Evolutionary conservation across 2,797 vertebrate species (phyloP).

Genomic region (Rhinella marina): DNA sequence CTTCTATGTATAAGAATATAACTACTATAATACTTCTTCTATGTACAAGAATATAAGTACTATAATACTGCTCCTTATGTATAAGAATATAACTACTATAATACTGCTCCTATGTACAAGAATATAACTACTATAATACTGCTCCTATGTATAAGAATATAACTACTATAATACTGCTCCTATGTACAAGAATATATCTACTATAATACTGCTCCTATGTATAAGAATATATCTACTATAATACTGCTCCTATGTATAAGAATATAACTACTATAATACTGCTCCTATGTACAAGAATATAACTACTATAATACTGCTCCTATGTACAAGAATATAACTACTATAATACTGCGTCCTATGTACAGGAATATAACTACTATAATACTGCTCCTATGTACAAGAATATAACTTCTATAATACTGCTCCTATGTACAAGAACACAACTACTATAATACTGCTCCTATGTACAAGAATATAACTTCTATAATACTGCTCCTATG

Average conservation of each 20-base stretch:
- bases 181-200: slow-evolving; percentile 14
- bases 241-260: neutral
- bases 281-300: neutral
- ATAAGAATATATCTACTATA: slow-evolving; percentile 5
- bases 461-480: slow-evolving; percentile 10
- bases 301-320: neutral
- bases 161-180: slow-evolving; percentile 16
- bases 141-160: neutral
- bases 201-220: slow-evolving; percentile 6
- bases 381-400: slow-evolving; percentile 7
- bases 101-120: slow-evolving; percentile 6
- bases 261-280: too few species aligned
- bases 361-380: neutral
- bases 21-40: neutral
- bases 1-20: neutral
- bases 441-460: neutral
- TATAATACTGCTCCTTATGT: neutral
- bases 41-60: too few species aligned
- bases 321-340: neutral
- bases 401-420: slow-evolving; percentile 14
- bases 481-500: neutral
- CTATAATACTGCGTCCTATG: too few species aligned
- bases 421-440: neutral
- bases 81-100: neutral
- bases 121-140: slow-evolving; percentile 10